phyloP scores from a whole-genome alignment of 2,888 invertebrate genomes.

The Platycheirus rosarum region DNA sequence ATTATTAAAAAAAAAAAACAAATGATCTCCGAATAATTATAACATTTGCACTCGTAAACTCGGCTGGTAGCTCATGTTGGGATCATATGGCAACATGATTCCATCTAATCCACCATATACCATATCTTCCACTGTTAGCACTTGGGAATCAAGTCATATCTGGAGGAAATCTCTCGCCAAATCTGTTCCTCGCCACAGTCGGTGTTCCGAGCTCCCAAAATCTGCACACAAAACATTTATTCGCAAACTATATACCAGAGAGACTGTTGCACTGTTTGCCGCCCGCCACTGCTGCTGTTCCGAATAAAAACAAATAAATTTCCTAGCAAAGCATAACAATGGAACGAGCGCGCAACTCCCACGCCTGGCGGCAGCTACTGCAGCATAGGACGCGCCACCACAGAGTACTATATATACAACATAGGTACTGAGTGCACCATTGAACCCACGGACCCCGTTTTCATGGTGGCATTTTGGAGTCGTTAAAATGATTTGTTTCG shows the following conservation, averaged over 20 bases:
- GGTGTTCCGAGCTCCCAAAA: slow-evolving; percentile 50
- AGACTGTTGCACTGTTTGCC: background rate
- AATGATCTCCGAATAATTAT: slow-evolving; percentile 28
- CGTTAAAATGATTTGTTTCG: slow-evolving; percentile 74
- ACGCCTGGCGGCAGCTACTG: slow-evolving; percentile 73
- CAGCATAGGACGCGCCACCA: slow-evolving; percentile 27
- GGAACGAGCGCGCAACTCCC: slow-evolving; percentile 64
- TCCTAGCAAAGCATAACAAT: slow-evolving; percentile 50
- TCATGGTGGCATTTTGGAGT: slow-evolving; percentile 72
- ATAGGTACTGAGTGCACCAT: slow-evolving; percentile 11
- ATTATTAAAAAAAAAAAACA: slow-evolving; percentile 7
- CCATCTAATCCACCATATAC: slow-evolving; percentile 70
- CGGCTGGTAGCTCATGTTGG: slow-evolving; percentile 49
- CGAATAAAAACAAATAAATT: slow-evolving; percentile 66
- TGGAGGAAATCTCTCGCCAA: slow-evolving; percentile 60
- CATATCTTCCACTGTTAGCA: slow-evolving; percentile 70
- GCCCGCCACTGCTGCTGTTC: slow-evolving; percentile 3
- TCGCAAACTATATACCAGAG: background rate
- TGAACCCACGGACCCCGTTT: slow-evolving; percentile 67
- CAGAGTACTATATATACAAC: background rate
- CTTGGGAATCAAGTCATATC: slow-evolving; percentile 69
- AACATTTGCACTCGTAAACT: slow-evolving; percentile 37
- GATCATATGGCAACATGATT: slow-evolving; percentile 73
- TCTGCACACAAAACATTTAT: slow-evolving; percentile 32
- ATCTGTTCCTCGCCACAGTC: slow-evolving; percentile 26